Evolutionary conservation across 2,888 invertebrate genomes (phyloP).

Genomic region (Eupithecia centaureata): DNA sequence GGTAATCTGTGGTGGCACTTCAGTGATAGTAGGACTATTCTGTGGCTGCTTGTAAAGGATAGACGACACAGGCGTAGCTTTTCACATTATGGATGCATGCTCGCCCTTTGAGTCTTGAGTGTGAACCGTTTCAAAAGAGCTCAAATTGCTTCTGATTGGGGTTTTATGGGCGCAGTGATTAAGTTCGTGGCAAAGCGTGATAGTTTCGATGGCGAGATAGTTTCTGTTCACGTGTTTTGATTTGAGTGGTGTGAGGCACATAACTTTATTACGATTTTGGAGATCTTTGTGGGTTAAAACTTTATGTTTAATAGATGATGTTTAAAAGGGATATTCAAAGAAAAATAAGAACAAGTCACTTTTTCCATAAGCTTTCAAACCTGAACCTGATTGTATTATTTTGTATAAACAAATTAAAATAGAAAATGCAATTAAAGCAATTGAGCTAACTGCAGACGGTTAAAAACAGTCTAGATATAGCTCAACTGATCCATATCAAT

Average conservation of each 20-base stretch:
- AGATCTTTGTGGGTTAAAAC: neutral
- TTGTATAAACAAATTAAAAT: too few species aligned
- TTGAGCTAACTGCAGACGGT: too few species aligned
- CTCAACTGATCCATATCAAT: neutral
- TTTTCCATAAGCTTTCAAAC: too few species aligned
- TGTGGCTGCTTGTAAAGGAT: constrained; percentile 60
- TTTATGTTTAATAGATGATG: too few species aligned
- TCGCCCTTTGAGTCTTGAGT: constrained; percentile 49
- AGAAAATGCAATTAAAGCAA: too few species aligned
- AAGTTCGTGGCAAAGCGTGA: constrained; percentile 15
- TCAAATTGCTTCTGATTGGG: constrained; percentile 34
- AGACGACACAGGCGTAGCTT: constrained; percentile 37
- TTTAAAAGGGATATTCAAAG: too few species aligned
- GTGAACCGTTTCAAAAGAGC: constrained; percentile 43
- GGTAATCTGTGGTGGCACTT: constrained; percentile 14
- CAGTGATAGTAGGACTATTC: neutral
- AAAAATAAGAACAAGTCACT: too few species aligned
- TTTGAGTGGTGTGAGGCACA: neutral
- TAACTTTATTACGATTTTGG: too few species aligned
- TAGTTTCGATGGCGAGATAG: too few species aligned
- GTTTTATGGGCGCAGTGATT: constrained; percentile 36
- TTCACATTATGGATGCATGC: constrained; percentile 54
- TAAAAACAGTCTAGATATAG: too few species aligned
- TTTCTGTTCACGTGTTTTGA: constrained; percentile 8
- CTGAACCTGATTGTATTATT: too few species aligned